Evolutionary conservation across 2,888 invertebrate genomes (phyloP).

Genomic region (Torymus auratus): DNA sequence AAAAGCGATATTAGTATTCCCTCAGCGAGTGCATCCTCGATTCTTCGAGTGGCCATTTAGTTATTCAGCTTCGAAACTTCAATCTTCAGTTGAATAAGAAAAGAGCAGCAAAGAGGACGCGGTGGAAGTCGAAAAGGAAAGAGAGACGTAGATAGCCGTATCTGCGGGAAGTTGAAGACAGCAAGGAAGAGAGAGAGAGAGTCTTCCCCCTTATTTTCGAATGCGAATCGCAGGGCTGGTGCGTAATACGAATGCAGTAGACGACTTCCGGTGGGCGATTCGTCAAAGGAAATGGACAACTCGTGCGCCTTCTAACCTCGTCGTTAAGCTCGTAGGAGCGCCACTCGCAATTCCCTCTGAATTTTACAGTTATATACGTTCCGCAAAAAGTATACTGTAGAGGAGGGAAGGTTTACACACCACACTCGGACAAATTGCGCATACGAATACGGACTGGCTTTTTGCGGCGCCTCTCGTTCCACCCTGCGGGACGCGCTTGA

Average conservation of each 20-base stretch:
- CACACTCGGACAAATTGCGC: background rate
- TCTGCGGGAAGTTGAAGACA: slow-evolving; percentile 23
- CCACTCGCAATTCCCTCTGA: slow-evolving; percentile 28
- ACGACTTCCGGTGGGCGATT: slow-evolving; percentile 47
- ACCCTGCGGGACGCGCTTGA: too few species aligned
- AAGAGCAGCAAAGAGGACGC: background rate
- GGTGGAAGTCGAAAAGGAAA: background rate
- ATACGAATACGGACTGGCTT: slow-evolving; percentile 3
- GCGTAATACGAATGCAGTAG: slow-evolving; percentile 48
- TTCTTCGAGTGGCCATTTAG: slow-evolving; percentile 11
- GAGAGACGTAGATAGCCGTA: background rate
- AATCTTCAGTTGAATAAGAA: slow-evolving; percentile 26
- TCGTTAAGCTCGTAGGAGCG: slow-evolving; percentile 33
- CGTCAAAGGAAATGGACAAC: slow-evolving; percentile 53
- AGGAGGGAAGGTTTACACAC: background rate
- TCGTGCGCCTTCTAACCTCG: slow-evolving; percentile 18
- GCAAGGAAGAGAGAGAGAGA: background rate
- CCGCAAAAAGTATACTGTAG: slow-evolving; percentile 21
- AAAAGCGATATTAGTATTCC: slow-evolving; percentile 10
- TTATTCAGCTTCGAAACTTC: slow-evolving; percentile 34
- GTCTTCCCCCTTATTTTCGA: slow-evolving; percentile 24
- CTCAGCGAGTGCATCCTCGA: background rate
- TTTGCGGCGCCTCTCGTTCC: too few species aligned
- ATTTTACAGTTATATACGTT: slow-evolving; percentile 41
- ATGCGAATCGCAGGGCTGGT: slow-evolving; percentile 44